A percentile compares a stretch with the other conserved stretches of the same genome.
Evolutionary conservation across 2,113 vertebrate species (phyloP).

Genomic region (Camelus dromedarius): DNA sequence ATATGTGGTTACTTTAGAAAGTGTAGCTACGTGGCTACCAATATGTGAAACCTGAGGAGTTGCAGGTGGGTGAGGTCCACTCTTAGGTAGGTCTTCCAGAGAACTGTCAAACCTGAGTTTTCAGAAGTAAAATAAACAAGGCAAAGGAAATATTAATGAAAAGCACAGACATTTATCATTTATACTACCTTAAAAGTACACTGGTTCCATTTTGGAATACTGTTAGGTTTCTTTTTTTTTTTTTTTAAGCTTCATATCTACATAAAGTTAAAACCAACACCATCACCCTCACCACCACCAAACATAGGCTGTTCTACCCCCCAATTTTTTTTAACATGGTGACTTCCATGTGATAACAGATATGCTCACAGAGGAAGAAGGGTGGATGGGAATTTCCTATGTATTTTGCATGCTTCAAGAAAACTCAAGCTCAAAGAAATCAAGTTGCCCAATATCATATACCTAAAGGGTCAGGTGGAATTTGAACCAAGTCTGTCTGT

Average conservation of each 20-base stretch:
- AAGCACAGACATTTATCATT: conserved; percentile 12
- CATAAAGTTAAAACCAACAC: conserved; percentile 52
- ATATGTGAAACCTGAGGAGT: conserved; percentile 71
- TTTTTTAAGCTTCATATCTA: neutral
- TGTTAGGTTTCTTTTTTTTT: neutral
- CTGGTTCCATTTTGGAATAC: neutral
- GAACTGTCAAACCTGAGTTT: conserved; percentile 79
- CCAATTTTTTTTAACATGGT: neutral
- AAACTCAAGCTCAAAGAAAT: neutral
- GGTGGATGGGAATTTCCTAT: neutral
- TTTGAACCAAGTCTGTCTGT: neutral
- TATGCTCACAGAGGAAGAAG: neutral
- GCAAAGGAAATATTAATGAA: conserved; percentile 70
- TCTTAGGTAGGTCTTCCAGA: conserved; percentile 74
- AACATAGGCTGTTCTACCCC: neutral
- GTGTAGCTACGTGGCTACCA: conserved; percentile 67
- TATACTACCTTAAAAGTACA: neutral
- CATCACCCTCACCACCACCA: neutral
- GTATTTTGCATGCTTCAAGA: neutral
- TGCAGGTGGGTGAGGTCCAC: conserved; percentile 56
- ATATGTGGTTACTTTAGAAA: conserved; percentile 66
- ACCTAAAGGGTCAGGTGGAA: neutral
- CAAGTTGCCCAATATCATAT: neutral
- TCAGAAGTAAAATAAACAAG: conserved; percentile 72
- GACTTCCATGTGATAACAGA: neutral